Conservation (phyloP, 2,113 vertebrate species). For the Galbula dea region DNA sequence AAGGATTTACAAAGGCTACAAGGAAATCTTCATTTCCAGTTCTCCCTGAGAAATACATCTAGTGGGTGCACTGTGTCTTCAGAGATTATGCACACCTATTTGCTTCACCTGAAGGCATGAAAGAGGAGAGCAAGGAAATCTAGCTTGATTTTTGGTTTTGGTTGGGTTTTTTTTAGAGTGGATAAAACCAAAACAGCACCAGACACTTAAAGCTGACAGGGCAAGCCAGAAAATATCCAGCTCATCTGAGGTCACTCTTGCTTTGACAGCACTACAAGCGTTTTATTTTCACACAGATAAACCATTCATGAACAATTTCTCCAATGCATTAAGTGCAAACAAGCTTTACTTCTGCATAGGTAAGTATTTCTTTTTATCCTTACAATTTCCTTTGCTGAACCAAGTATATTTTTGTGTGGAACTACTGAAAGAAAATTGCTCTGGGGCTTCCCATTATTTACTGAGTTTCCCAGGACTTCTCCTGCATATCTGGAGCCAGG, state of each 20-base stretch:
- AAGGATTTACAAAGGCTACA: neutral
- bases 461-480: neutral
- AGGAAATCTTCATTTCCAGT: neutral
- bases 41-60: neutral
- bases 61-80: neutral
- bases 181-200: too few relatives aligned
- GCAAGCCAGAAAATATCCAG: too few relatives aligned
- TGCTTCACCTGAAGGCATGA: neutral
- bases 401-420: constrained; percentile 5
- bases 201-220: too few relatives aligned
- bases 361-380: neutral
- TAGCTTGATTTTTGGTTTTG: neutral
- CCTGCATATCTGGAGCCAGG: neutral
- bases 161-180: too few relatives aligned
- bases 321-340: neutral
- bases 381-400: neutral
- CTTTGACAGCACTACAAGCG: neutral
- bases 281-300: neutral
- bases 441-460: neutral
- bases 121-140: neutral
- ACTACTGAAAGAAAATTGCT: neutral
- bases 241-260: too few relatives aligned
- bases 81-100: neutral
- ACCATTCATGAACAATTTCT: neutral
- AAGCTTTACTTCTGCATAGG: constrained; percentile 4